A percentile compares a stretch with the other conserved stretches of the same genome.
Evolutionary conservation across 2,797 vertebrate genomes (phyloP).

Genomic region (Poecilia gillii): DNA sequence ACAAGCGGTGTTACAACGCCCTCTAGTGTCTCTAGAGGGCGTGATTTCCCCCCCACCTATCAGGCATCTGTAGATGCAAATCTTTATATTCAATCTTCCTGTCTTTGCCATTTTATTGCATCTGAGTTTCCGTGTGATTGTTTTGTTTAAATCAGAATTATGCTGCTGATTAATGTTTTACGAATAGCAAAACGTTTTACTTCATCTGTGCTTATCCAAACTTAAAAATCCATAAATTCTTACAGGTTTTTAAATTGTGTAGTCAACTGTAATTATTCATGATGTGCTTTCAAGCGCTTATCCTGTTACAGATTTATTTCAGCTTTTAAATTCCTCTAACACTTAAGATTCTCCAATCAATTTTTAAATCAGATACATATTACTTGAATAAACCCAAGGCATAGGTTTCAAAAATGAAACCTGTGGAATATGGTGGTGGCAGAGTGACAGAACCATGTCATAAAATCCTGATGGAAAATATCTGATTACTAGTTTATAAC

Average conservation of each 20-base stretch:
- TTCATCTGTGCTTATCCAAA: neutral
- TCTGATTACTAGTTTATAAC: neutral
- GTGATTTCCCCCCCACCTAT: too few species aligned
- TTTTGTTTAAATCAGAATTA: neutral
- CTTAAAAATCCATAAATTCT: neutral
- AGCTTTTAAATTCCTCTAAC: neutral
- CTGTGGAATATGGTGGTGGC: neutral
- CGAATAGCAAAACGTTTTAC: neutral
- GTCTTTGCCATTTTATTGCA: neutral
- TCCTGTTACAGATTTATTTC: neutral
- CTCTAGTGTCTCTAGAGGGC: too few species aligned
- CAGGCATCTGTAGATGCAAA: neutral
- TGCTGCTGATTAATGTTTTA: neutral
- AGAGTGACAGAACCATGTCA: neutral
- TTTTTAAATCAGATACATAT: neutral
- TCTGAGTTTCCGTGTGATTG: neutral
- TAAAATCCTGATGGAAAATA: neutral
- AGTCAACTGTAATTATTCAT: neutral
- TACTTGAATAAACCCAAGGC: neutral
- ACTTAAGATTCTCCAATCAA: neutral
- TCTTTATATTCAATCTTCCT: too few species aligned
- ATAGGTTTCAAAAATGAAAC: neutral
- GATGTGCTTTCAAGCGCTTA: neutral
- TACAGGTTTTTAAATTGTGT: neutral
- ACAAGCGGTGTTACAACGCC: neutral